Percentiles rank a stretch among this genome's conserved stretches.
Conservation (phyloP, 1,140 invertebrate species). For the Marisa cornuarietis region DNA sequence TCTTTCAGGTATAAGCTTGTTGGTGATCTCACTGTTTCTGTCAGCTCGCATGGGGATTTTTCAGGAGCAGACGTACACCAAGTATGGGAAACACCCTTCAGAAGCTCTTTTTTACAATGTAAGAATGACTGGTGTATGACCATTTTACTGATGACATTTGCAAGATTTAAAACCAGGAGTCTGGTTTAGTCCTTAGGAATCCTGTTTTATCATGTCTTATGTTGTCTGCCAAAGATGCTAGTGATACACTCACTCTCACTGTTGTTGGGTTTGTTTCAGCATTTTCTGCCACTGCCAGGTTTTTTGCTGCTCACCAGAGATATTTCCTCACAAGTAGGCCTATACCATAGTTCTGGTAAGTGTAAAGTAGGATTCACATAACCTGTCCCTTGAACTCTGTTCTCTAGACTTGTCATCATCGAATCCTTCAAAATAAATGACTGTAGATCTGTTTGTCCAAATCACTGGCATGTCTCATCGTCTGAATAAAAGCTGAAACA, state of each 20-base stretch:
- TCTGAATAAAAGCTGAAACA: too few relatives aligned
- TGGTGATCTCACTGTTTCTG: conserved; percentile 89
- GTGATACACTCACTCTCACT: too few relatives aligned
- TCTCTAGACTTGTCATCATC: too few relatives aligned
- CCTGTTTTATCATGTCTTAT: too few relatives aligned
- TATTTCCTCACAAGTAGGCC: conserved; percentile 75
- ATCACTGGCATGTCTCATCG: too few relatives aligned
- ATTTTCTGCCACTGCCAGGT: conserved; percentile 86
- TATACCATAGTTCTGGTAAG: conserved; percentile 65
- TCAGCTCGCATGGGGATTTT: conserved; percentile 97
- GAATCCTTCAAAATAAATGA: too few relatives aligned
- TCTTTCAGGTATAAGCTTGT: conserved; percentile 78
- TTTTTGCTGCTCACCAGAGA: conserved; percentile 82
- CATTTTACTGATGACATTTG: too few relatives aligned
- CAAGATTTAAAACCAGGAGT: too few relatives aligned
- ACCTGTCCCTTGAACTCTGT: neutral
- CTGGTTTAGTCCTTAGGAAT: too few relatives aligned
- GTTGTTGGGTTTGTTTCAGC: conserved; percentile 64
- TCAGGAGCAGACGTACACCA: conserved; percentile 88
- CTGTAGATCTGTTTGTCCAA: too few relatives aligned
- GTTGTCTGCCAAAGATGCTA: too few relatives aligned
- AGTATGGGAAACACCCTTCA: conserved; percentile 91
- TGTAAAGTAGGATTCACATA: neutral
- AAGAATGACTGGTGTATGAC: conserved; percentile 40
- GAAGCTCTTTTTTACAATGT: conserved; percentile 95